Evolutionary conservation across 2,888 invertebrate species (phyloP), one percentile per base, ranked within the genome.

Genomic region (Hydroisotoma schaefferi): DNA sequence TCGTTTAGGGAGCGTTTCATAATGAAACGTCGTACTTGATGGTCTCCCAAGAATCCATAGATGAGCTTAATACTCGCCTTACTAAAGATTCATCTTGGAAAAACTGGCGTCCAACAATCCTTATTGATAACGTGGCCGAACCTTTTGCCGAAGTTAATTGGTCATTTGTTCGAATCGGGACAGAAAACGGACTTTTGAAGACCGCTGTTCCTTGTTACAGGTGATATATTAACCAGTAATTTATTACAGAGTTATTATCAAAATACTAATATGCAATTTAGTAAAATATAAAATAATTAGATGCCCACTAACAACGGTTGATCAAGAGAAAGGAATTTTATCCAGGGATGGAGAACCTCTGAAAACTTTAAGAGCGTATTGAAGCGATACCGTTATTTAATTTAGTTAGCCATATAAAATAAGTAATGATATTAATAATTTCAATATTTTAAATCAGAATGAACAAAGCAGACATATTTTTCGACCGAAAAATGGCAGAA

Each of bases 321-420:
- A 68, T 33, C 46, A 40, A n/a, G 65, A 65, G 10, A 51, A 29
- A 15, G 68, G 65, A 46, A 28, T 65, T 2, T n/a, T 53, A 15
- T 61, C 68, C 0, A 61, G 57, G n/a, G 68, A 68, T 49, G 68
- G 68, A 28, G 68, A 68, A 40, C 68, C 68, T 0, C 55, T 68
- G 2, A 65, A 63, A 52, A 68, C 68, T 18, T 44, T 68, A n/a
- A n/a, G 67, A 63, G 40, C 15, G 40, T 40, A 40, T 23, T n/a
- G 23, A 38, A n/a, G 28, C 23, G n/a, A 4, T 33, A 33, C 33
- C 8, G 15, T 27, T 40, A 12, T 46, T 12, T 6, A 8, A 33
- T 33, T 33, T 33, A 15, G 8, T 10, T 33, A 33, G 33, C 8
- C 8, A 33, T 33, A 10, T 8, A 33, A 15, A 15, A 10, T 33